Evolutionary conservation across 2,113 vertebrate genomes (phyloP).

Genomic region (Natator depressus): DNA sequence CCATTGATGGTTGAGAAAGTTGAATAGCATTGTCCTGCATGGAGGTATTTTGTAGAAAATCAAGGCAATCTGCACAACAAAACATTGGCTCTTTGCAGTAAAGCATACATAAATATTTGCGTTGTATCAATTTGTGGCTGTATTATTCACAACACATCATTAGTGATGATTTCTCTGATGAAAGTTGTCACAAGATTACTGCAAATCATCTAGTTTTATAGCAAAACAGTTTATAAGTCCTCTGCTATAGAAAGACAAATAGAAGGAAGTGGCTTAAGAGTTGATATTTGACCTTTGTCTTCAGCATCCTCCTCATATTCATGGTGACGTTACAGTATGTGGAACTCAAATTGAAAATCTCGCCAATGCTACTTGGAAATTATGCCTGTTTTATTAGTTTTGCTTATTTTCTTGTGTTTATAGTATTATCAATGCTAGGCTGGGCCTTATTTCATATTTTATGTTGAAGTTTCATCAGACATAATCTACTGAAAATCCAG

Average conservation of each 20-base stretch:
- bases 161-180: conserved; percentile 59
- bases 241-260: conserved; percentile 6
- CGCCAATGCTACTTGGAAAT: not conserved
- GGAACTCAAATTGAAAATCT: not conserved
- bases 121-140: conserved; percentile 54
- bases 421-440: not conserved
- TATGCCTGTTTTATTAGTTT: not conserved
- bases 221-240: conserved; percentile 29
- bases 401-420: not conserved
- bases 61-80: not conserved
- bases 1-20: not conserved
- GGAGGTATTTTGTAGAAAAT: conserved; percentile 19
- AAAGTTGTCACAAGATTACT: conserved; percentile 53
- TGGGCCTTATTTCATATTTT: not conserved
- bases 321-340: not conserved
- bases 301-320: not conserved
- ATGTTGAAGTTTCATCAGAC: not conserved
- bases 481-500: not conserved
- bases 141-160: conserved; percentile 61
- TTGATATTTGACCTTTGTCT: conserved; percentile 39
- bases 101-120: conserved; percentile 22
- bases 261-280: not conserved
- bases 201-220: conserved; percentile 48
- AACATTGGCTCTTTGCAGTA: not conserved
- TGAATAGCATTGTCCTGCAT: conserved; percentile 13